Evolutionary conservation across 2,113 vertebrate genomes (phyloP).

Genomic region (Hydrochoerus hydrochaeris): DNA sequence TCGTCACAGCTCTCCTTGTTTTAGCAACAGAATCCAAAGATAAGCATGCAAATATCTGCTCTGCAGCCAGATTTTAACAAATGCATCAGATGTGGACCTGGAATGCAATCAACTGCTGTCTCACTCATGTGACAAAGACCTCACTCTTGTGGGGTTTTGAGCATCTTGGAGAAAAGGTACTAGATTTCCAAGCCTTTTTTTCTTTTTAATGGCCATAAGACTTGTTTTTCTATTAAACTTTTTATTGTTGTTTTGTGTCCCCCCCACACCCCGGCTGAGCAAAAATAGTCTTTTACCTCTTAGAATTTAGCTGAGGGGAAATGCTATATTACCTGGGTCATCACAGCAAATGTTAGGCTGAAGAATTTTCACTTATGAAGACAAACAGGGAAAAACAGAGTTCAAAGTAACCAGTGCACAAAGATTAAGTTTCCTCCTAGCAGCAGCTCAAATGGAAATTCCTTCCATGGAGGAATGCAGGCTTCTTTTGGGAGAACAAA

Average conservation of each 20-base stretch:
- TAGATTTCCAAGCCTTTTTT: not conserved
- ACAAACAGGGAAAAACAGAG: not conserved
- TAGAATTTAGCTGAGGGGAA: not conserved
- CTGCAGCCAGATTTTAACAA: not conserved
- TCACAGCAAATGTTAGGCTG: not conserved
- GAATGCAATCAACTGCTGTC: not conserved
- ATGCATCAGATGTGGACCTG: not conserved
- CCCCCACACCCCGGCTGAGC: not conserved
- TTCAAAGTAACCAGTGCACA: not conserved
- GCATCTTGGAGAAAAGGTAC: not conserved
- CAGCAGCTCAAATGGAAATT: not conserved
- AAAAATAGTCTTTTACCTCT: not conserved
- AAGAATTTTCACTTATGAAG: not conserved
- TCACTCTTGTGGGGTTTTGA: not conserved
- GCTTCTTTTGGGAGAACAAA: not conserved
- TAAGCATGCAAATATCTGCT: not conserved
- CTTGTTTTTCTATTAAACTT: not conserved
- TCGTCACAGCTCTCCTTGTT: constrained; percentile 31
- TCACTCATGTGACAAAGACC: not conserved
- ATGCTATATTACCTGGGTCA: not conserved
- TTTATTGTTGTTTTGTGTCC: not conserved
- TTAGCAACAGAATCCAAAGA: constrained; percentile 9
- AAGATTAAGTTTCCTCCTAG: not conserved
- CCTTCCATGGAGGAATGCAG: not conserved
- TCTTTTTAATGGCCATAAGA: not conserved